Conservation (phyloP, 2,888 invertebrate genomes). For the Agrilus cyanescens region DNA sequence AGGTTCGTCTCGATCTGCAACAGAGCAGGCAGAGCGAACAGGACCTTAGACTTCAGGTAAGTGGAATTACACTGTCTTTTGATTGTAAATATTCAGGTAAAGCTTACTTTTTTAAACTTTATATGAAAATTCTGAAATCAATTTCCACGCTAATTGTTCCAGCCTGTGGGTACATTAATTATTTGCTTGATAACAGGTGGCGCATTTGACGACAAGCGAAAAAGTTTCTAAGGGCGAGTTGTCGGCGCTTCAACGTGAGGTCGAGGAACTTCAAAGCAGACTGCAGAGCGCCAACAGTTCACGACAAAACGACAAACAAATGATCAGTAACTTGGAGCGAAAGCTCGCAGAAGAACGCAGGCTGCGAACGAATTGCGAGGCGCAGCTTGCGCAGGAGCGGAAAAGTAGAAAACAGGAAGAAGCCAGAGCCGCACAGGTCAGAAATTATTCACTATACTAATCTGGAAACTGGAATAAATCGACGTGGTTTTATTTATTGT, state of each 20-base stretch:
- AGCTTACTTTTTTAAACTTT: no score
- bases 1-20: constrained; percentile 60
- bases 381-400: constrained; percentile 60
- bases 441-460: neutral
- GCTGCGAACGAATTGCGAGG: constrained; percentile 58
- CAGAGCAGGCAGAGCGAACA: constrained; percentile 58
- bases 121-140: no score
- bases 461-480: neutral
- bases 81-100: no score
- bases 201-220: constrained; percentile 52
- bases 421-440: constrained; percentile 30
- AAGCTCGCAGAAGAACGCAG: constrained; percentile 78
- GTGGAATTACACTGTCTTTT: constrained; percentile 13
- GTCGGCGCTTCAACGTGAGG: constrained; percentile 68
- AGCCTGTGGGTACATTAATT: neutral
- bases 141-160: no score
- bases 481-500: neutral
- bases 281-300: constrained; percentile 61
- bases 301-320: constrained; percentile 68
- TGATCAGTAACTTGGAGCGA: constrained; percentile 63
- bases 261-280: constrained; percentile 76
- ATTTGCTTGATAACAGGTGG: constrained; percentile 35
- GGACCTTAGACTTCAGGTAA: constrained; percentile 59
- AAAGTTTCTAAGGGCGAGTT: constrained; percentile 58
- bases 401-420: constrained; percentile 51